A percentile compares a stretch with the other conserved stretches of the same genome.
These are phyloP conservation scores for Actenoides lindsayi DNA, from an alignment of 2,113 vertebrate species.

Conservation along the genomic window DNA sequence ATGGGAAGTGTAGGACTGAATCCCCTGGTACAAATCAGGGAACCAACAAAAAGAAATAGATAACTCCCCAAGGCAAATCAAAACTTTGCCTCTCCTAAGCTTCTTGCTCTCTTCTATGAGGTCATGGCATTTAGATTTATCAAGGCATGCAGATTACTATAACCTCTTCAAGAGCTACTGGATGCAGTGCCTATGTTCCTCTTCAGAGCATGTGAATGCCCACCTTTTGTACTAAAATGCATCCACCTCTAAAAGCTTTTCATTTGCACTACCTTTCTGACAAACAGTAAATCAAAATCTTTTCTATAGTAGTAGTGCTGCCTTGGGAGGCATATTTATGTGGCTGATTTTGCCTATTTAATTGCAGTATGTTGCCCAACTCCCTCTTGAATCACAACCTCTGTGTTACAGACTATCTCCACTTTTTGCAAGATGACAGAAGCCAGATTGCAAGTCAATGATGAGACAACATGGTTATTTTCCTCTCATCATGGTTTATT, in stretches of 20 bases:
- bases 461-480: background rate
- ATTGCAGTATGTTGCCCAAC: background rate
- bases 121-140: background rate
- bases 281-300: background rate
- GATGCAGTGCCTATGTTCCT: accelerated
- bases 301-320: background rate
- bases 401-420: background rate
- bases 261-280: background rate
- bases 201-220: background rate
- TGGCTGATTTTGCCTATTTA: background rate
- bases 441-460: background rate
- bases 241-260: background rate
- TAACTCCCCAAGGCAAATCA: background rate
- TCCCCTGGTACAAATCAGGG: background rate
- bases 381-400: background rate
- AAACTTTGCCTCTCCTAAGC: background rate
- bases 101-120: background rate
- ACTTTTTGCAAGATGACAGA: background rate
- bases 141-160: background rate
- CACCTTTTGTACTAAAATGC: background rate
- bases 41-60: background rate
- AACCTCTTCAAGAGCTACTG: background rate
- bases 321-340: background rate
- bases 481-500: background rate
- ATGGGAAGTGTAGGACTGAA: background rate